Percentiles rank a stretch among this genome's conserved stretches.
Conservation (phyloP, 53 echinoderm and acorn worm species). For the Antedon mediterranea region DNA sequence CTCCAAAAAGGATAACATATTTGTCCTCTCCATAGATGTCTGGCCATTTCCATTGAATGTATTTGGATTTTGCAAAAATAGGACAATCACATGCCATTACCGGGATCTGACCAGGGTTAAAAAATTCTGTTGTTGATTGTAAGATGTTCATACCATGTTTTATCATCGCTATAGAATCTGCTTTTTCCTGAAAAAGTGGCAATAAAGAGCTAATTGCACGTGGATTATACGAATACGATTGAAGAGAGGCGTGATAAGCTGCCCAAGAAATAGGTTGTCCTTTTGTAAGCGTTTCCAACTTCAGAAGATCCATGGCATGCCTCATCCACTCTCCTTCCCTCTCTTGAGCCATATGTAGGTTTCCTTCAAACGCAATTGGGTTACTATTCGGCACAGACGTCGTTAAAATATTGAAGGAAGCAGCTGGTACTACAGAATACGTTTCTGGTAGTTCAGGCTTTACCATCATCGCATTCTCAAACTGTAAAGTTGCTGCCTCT, state of each 20-base stretch:
- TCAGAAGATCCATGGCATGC: background rate
- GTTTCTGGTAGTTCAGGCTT: background rate
- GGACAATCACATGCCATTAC: too few species aligned
- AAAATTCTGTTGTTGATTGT: constrained; percentile 1
- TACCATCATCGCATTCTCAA: background rate
- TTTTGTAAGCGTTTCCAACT: background rate
- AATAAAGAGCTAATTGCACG: background rate
- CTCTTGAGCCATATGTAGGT: background rate
- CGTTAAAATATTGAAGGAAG: too few species aligned
- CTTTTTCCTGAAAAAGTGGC: constrained; percentile 9
- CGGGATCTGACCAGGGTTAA: background rate
- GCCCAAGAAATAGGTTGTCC: background rate
- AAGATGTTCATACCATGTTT: constrained; percentile 14
- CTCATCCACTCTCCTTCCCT: background rate
- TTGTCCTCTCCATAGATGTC: too few species aligned
- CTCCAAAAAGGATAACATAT: too few species aligned
- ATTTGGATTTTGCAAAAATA: too few species aligned
- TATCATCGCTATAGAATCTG: constrained; percentile 20
- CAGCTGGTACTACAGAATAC: constrained; percentile 23
- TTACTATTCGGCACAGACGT: too few species aligned
- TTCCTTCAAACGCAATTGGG: too few species aligned
- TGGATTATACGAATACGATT: background rate
- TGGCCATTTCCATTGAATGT: too few species aligned
- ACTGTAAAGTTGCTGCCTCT: too few species aligned
- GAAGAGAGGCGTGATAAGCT: background rate